phyloP scores from a whole-genome alignment of 2,797 vertebrate species.

The Margarornis squamiger region DNA sequence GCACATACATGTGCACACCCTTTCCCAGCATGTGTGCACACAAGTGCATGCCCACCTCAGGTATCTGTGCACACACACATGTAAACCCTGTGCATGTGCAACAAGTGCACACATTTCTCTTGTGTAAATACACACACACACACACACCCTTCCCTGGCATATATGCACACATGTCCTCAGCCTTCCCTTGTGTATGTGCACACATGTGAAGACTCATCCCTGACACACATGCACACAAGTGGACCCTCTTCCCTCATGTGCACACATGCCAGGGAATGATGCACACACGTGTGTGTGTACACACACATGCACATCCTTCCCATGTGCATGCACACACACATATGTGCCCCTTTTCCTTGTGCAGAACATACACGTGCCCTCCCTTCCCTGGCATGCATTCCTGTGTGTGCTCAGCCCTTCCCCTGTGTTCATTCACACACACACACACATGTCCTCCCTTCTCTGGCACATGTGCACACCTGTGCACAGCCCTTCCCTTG shows the following conservation, averaged over 20 bases:
- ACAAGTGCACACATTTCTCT: neutral
- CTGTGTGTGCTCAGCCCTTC: too few relatives aligned
- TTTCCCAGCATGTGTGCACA: neutral
- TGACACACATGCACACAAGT: too few relatives aligned
- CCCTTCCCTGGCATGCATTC: neutral
- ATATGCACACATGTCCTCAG: rapidly evolving
- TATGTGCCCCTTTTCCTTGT: neutral
- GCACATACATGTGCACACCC: neutral
- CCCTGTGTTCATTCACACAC: neutral
- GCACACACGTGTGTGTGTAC: neutral
- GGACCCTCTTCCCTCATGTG: neutral
- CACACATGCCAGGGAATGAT: neutral
- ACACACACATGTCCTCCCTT: too few relatives aligned
- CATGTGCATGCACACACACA: neutral
- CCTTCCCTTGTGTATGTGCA: too few relatives aligned
- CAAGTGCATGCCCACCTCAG: rapidly evolving
- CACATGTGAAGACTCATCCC: too few relatives aligned
- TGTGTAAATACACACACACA: too few relatives aligned
- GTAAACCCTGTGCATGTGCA: neutral
- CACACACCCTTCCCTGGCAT: too few relatives aligned
- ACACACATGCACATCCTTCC: neutral
- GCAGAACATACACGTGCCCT: neutral
- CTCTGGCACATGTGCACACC: neutral
- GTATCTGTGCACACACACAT: rapidly evolving
- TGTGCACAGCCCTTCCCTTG: too few relatives aligned